Evolutionary conservation across 2,888 invertebrate genomes (phyloP), one percentile per base, ranked within the genome.

Genomic region (Orthosia gothica): DNA sequence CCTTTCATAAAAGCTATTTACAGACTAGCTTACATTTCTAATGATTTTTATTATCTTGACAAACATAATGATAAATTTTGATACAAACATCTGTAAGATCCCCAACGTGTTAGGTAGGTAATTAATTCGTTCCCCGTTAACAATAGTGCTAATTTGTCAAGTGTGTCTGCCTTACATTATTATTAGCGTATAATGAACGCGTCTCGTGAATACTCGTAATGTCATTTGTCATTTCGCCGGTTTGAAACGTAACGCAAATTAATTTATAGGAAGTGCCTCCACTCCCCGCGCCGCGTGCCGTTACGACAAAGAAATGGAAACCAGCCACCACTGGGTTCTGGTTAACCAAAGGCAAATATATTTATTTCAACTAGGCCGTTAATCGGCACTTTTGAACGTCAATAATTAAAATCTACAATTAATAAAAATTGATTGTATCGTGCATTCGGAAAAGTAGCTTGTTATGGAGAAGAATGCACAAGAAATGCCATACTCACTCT

Each of bases 71-170:
- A 26, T 45, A 62, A 57, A 64, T 71, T 82, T 12, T 40, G 64
- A 20, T 40, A 66, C 26, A 57, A 64, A 72, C 63, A 77, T 73
- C 32, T 70, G 58, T 62, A 70, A 55, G 61, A 67, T 71, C 55
- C 57, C 58, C 49, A 26, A 61, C 50, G 52, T 72, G 70, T 71
- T 78, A 75, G 47, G 64, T 63, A 50, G 11, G 63, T 86, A 81
- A 85, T 87, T 81, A 86, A 87, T 87, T 83, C 40, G 64, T 82
- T 78, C 66, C 67, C 49, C 69, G 81, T 76, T 80, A 74, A 88
- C 88, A 88, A 89, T 88, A 85, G 75, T 86, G 74, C 66, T 88
- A 86, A 88, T 89, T 87, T 89, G 89, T 87, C 88, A 88, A 87
- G 74, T 81, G 75, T 81, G 86, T 62, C 86, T 81, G 76, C 69